phyloP scores from a whole-genome alignment of 2,888 invertebrate species.

The Mimachlamys varia region DNA sequence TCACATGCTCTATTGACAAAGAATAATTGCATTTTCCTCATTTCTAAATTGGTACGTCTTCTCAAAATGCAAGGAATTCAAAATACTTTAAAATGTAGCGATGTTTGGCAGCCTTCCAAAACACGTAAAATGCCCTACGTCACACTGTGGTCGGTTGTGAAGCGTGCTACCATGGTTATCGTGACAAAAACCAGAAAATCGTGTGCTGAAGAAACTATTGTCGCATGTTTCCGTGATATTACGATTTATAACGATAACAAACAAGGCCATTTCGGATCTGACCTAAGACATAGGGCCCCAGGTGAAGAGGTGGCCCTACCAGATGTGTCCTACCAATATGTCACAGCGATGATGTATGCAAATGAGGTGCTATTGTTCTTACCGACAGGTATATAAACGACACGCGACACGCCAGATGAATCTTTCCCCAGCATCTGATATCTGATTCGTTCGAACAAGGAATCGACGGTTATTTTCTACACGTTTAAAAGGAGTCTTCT shows the following conservation, averaged over 20 bases:
- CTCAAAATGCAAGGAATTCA: neutral
- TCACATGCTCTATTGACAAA: neutral
- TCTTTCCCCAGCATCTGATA: constrained; percentile 34
- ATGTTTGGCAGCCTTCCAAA: neutral
- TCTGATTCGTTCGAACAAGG: neutral
- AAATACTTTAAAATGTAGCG: neutral
- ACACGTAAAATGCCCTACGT: neutral
- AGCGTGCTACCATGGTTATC: neutral
- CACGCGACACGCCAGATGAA: neutral
- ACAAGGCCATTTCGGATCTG: neutral
- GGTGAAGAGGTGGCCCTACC: neutral
- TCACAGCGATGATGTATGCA: neutral
- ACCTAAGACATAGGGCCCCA: neutral
- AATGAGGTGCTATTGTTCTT: neutral
- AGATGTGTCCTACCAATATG: too few relatives aligned
- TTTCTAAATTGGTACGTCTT: neutral
- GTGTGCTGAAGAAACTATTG: neutral
- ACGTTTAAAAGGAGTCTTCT: neutral
- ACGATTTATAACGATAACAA: neutral
- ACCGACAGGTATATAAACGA: neutral
- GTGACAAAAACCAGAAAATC: neutral
- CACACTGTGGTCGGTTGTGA: neutral
- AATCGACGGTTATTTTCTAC: neutral
- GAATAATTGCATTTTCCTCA: neutral
- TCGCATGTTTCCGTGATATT: neutral